Conservation (phyloP, 2,888 invertebrate genomes). For the Steromphala cineraria region DNA sequence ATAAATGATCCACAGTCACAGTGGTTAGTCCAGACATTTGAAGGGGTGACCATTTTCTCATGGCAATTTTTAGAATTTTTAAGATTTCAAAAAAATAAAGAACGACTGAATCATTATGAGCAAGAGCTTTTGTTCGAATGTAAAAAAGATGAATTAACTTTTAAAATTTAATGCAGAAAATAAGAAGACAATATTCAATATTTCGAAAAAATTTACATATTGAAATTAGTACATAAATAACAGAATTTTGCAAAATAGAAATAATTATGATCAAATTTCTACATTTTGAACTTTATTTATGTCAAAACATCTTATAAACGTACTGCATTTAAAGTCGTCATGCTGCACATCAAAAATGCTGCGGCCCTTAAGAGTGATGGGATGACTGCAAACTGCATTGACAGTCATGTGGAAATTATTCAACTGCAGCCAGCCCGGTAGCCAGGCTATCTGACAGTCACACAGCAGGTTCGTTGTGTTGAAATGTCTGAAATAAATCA, state of each 20-base stretch:
- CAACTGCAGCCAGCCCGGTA: slow-evolving; percentile 84
- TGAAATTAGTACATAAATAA: too few relatives aligned
- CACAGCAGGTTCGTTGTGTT: slow-evolving; percentile 88
- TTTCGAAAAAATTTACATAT: background rate
- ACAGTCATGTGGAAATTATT: slow-evolving; percentile 79
- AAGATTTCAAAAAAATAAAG: too few relatives aligned
- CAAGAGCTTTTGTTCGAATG: too few relatives aligned
- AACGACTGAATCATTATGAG: too few relatives aligned
- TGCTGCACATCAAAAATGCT: slow-evolving; percentile 81
- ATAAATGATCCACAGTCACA: background rate
- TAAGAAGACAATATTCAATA: too few relatives aligned
- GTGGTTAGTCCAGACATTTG: background rate
- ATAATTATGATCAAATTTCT: too few relatives aligned
- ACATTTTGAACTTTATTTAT: background rate
- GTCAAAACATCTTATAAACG: slow-evolving; percentile 45
- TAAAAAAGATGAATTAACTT: too few relatives aligned
- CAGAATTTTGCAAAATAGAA: too few relatives aligned
- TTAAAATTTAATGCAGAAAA: too few relatives aligned
- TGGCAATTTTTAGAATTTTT: too few relatives aligned
- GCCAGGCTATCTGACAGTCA: slow-evolving; percentile 92
- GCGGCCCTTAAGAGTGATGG: slow-evolving; percentile 84
- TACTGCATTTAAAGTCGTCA: slow-evolving; percentile 76
- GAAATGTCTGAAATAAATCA: slow-evolving; percentile 74
- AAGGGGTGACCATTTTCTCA: too few relatives aligned
- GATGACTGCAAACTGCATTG: slow-evolving; percentile 87